A percentile compares a stretch with the other conserved stretches of the same genome.
phyloP scores from a whole-genome alignment of 2,888 invertebrate genomes.

The Chorisops tibialis region DNA sequence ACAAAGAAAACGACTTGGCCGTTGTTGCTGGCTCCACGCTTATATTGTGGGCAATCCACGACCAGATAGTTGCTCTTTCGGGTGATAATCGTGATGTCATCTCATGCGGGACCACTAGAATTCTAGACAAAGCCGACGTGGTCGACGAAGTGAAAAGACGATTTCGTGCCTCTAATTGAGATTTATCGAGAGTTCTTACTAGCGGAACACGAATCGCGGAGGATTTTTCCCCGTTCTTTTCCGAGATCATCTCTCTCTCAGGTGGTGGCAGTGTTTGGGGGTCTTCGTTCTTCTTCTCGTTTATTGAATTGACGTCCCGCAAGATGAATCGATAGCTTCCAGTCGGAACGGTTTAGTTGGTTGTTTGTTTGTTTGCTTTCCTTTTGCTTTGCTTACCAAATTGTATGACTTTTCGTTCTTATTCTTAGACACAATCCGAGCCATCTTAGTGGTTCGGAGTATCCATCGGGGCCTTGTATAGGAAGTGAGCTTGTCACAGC shows the following conservation, averaged over 20 bases:
- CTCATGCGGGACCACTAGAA: conserved; percentile 10
- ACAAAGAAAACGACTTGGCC: conserved; percentile 10
- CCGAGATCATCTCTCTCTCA: too few relatives aligned
- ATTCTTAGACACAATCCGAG: too few relatives aligned
- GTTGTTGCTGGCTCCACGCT: too few relatives aligned
- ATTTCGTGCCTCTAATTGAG: conserved; percentile 12
- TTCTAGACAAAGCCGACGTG: background rate
- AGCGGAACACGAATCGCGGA: background rate
- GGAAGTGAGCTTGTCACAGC: too few relatives aligned
- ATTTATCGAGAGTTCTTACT: background rate
- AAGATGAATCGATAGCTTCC: conserved; percentile 1
- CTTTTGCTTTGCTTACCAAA: too few relatives aligned
- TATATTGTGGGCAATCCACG: conserved; percentile 6
- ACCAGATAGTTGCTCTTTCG: conserved; percentile 15
- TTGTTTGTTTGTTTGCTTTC: too few relatives aligned
- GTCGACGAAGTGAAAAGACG: background rate
- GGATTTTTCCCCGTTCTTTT: background rate
- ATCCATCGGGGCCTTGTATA: too few relatives aligned
- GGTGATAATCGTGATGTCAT: conserved; percentile 20
- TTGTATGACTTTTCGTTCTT: too few relatives aligned
- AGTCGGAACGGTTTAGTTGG: too few relatives aligned
- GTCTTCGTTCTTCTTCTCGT: conserved; percentile 1
- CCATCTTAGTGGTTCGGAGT: too few relatives aligned
- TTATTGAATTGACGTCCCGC: background rate
- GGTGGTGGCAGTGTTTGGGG: too few relatives aligned